These are phyloP conservation scores for Odontesthes bonariensis DNA, from an alignment of 2,113 vertebrate species.

Conservation along the genomic window DNA sequence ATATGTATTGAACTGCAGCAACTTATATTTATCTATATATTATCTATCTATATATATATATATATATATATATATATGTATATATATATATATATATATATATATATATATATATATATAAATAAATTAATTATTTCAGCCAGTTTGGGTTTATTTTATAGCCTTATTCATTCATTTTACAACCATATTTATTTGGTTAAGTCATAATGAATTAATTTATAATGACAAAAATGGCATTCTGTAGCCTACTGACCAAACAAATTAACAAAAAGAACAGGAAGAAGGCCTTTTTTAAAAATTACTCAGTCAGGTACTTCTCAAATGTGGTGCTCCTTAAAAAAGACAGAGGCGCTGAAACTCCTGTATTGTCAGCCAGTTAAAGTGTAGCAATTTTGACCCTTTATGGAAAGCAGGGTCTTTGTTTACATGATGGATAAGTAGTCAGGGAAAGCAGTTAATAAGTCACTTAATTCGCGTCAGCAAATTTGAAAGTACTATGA, in stretches of 20 bases:
- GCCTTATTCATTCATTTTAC: not conserved
- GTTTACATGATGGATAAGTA: not conserved
- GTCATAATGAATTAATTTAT: not conserved
- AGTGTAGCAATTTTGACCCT: not conserved
- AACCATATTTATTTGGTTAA: not conserved
- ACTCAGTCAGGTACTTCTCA: no score
- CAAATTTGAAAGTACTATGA: not conserved
- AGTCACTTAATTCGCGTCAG: not conserved
- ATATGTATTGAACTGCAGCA: no score
- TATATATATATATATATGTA: no score
- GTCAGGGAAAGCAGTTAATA: not conserved
- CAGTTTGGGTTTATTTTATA: not conserved
- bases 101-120: no score
- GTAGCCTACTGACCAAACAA: not conserved
- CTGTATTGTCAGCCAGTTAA: no score
- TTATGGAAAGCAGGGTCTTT: not conserved
- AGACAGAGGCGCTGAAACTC: no score
- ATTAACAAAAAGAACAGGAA: not conserved
- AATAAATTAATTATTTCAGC: not conserved
- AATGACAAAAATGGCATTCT: not conserved
- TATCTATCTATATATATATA: no score
- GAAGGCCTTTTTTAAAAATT: no score
- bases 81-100: no score
- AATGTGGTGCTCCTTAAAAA: no score
- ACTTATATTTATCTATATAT: no score